Percentiles rank a stretch among this genome's conserved stretches.
Conservation (phyloP, 1,140 invertebrate genomes). For the Nixonia krombeini region DNA sequence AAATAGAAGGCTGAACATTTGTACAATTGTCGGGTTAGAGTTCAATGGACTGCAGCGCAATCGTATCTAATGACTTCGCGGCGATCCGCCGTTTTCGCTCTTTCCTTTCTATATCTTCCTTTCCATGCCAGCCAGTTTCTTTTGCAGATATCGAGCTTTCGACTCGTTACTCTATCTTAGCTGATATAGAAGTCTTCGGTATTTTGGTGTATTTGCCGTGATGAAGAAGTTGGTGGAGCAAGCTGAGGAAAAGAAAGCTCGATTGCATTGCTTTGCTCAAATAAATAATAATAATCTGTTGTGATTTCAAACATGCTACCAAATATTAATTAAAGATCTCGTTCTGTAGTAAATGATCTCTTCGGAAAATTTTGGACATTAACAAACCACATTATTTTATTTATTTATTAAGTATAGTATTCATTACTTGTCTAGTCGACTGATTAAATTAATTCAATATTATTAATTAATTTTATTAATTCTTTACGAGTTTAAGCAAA, state of each 20-base stretch:
- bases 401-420: too few relatives aligned
- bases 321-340: too few relatives aligned
- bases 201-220: conserved; percentile 5
- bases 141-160: conserved; percentile 32
- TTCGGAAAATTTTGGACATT: neutral
- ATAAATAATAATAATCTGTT: neutral
- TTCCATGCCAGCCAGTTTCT: conserved; percentile 17
- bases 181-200: conserved; percentile 7
- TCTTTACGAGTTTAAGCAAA: too few relatives aligned
- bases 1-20: conserved; percentile 17
- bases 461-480: too few relatives aligned
- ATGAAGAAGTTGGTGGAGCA: neutral
- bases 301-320: too few relatives aligned
- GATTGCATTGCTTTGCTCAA: neutral
- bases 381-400: too few relatives aligned
- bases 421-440: too few relatives aligned
- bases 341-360: too few relatives aligned
- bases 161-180: conserved; percentile 29
- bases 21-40: conserved; percentile 20
- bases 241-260: neutral
- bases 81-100: conserved; percentile 9
- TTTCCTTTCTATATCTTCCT: conserved; percentile 17
- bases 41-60: conserved; percentile 33
- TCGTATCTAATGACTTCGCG: conserved; percentile 32
- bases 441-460: too few relatives aligned